A percentile compares a stretch with the other conserved stretches of the same genome.
phyloP scores from a whole-genome alignment of 2,888 invertebrate genomes.

The Dynastes tityus region DNA sequence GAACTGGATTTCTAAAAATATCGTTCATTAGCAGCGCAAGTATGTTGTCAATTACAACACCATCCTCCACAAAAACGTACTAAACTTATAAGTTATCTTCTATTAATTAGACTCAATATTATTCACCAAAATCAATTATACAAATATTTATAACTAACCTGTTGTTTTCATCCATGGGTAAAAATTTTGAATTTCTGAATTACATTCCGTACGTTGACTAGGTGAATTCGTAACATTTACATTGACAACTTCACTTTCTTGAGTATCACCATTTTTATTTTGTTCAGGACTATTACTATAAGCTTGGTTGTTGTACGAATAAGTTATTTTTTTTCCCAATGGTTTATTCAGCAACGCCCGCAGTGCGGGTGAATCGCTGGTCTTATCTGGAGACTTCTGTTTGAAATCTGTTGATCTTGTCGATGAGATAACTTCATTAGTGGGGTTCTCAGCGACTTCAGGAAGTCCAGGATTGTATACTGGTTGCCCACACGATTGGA shows the following conservation, averaged over 20 bases:
- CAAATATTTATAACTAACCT: slow-evolving; percentile 49
- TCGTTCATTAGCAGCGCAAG: too few relatives aligned
- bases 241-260: background rate
- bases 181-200: slow-evolving; percentile 57
- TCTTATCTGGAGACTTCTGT: slow-evolving; percentile 2
- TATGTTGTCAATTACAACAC: too few relatives aligned
- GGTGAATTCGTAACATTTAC: background rate
- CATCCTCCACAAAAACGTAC: too few relatives aligned
- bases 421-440: background rate
- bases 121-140: background rate
- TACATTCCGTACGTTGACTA: slow-evolving; percentile 64
- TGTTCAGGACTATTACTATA: slow-evolving; percentile 7
- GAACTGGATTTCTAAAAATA: too few relatives aligned
- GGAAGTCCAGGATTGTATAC: slow-evolving; percentile 12
- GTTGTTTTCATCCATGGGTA: slow-evolving; percentile 77
- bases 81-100: too few relatives aligned
- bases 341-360: slow-evolving; percentile 74
- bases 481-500: slow-evolving; percentile 29
- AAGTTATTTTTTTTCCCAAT: slow-evolving; percentile 63
- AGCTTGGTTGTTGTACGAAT: slow-evolving; percentile 58
- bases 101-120: too few relatives aligned
- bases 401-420: slow-evolving; percentile 6
- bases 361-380: slow-evolving; percentile 71
- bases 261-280: background rate
- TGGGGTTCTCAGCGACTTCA: background rate